Conservation (phyloP, 2,888 invertebrate species). For the Heliconius ismenius region DNA sequence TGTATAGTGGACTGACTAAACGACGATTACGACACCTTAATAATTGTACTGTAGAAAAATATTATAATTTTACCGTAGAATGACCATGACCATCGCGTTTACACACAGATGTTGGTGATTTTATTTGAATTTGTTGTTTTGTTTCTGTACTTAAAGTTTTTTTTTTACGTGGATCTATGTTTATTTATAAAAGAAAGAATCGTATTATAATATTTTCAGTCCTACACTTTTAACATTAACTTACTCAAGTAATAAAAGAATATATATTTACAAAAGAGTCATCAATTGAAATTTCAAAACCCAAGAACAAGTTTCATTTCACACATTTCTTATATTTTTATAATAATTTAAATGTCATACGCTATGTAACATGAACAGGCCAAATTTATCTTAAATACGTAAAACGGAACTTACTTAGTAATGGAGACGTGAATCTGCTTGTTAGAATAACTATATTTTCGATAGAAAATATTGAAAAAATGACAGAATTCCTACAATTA, state of each 20-base stretch:
- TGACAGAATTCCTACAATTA: slow-evolving; percentile 31
- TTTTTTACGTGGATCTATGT: too few species aligned
- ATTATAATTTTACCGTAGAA: too few species aligned
- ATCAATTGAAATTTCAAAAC: not conserved
- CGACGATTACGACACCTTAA: too few species aligned
- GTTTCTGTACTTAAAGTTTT: too few species aligned
- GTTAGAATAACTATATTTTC: not conserved
- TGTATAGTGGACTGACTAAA: too few species aligned
- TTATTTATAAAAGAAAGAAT: too few species aligned
- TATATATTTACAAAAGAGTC: not conserved
- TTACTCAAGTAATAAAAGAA: not conserved
- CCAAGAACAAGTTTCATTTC: not conserved
- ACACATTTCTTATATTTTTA: not conserved
- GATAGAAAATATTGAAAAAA: slow-evolving; percentile 23
- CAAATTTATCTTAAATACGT: not conserved
- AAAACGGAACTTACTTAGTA: slow-evolving; percentile 12
- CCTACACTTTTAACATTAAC: not conserved
- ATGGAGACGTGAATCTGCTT: slow-evolving; percentile 28
- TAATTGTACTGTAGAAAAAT: too few species aligned
- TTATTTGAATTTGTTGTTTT: too few species aligned
- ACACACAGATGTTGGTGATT: too few species aligned
- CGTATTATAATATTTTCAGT: not conserved
- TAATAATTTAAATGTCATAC: not conserved
- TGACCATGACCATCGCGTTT: too few species aligned
- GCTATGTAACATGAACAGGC: not conserved